A percentile compares a stretch with the other conserved stretches of the same genome.
These are phyloP conservation scores for Botia kubotai DNA, from an alignment of 2,797 vertebrate genomes.

Conservation along the genomic window DNA sequence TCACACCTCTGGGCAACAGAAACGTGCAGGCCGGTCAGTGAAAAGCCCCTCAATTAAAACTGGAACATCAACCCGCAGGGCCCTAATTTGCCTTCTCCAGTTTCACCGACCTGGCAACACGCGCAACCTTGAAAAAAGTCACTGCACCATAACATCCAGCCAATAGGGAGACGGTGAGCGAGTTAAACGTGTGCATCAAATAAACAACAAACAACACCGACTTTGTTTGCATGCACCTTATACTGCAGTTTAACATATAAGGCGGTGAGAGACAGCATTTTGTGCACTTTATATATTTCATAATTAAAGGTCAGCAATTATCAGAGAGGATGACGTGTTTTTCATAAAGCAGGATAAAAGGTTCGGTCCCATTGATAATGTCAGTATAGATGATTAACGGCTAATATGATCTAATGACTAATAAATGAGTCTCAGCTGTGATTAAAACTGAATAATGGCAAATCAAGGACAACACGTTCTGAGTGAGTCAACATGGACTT, in stretches of 20 bases:
- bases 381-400: neutral
- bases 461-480: neutral
- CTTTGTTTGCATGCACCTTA: neutral
- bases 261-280: neutral
- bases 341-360: neutral
- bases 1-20: neutral
- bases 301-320: neutral
- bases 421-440: neutral
- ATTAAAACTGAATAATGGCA: neutral
- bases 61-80: constrained; percentile 35
- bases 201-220: neutral
- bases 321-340: neutral
- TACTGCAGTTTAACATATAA: neutral
- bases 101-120: constrained; percentile 37
- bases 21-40: constrained; percentile 29
- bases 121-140: constrained; percentile 39
- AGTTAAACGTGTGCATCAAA: constrained; percentile 23
- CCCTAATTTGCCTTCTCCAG: constrained; percentile 29
- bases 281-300: neutral
- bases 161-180: neutral
- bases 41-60: constrained; percentile 48
- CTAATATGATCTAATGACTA: neutral
- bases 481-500: constrained; percentile 34
- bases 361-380: neutral
- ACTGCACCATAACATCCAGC: constrained; percentile 7